Base-by-base conservation (phyloP, 2,797 vertebrate species). In the Eptatretus atami region DNA sequence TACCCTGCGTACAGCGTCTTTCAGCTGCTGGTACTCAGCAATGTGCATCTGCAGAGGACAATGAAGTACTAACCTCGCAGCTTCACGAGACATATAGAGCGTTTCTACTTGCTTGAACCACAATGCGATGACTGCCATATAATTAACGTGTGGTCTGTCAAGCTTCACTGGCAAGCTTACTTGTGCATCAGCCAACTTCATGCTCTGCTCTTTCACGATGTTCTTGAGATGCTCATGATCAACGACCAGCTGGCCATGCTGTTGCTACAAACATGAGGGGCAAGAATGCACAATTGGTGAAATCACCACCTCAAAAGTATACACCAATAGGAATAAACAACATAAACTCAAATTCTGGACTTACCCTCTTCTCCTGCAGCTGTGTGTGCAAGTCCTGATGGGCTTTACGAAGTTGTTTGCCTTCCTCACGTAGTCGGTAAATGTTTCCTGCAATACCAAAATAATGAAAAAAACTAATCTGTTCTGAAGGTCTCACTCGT, bases 181-280 rank as follows among this genome's bases (percentile, higher is more conserved):
- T 90, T 98, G 83, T 67, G 90, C 88, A 70, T 76, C 80, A 67
- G 80, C 81, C 74, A 98, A 84, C 53, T 86, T 86, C 76, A 83
- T 92, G 83, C 90, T 96, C 85, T 98, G 92, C 82, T 87, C 84
- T 72, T 93, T 80, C 73, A 98, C 71, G 64, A 81, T 86, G 80
- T 88, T 73, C 79, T 78, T 77, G 71, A 98, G 82, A 69, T 84
- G 77, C 69, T 82, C 76, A 64, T 92, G 88, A 15, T 82, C 72
- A 31, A 75, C 73, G 73, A 88, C 81, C 73, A 98, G 78, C 70
- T 77, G 80, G 78, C 86, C 85, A 77, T 96, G 87, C 69, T 83
- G 80, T 69, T 83, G 76, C 92, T 98, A 78, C 67, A 78, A 66
- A 70, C 76, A 73, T 72, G 19, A 19, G 19, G 19, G 19, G 19